A percentile compares a stretch with the other conserved stretches of the same genome.
Evolutionary conservation across 2,888 invertebrate genomes (phyloP).

Genomic region (Anorthoa munda): DNA sequence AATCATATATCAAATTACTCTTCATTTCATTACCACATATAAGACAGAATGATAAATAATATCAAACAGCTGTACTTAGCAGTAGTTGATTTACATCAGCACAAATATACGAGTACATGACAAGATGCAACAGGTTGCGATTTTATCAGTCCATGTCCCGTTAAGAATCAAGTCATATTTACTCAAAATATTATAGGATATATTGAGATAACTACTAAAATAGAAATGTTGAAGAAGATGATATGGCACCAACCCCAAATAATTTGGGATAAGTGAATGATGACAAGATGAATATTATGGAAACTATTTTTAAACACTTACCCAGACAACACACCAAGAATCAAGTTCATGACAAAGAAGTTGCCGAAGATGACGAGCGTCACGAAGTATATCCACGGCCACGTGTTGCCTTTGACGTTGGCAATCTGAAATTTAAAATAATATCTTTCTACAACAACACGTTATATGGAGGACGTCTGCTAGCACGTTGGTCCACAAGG

Average conservation of each 20-base stretch:
- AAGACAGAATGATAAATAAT: no score
- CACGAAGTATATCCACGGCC: conserved; percentile 99
- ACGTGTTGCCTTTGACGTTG: conserved; percentile 97
- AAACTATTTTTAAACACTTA: conserved; percentile 85
- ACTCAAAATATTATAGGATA: not conserved
- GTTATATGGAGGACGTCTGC: no score
- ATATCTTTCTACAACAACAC: no score
- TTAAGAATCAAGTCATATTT: not conserved
- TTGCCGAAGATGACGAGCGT: conserved; percentile 99
- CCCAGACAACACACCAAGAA: conserved; percentile 99
- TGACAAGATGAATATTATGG: no score
- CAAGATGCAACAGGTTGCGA: not conserved
- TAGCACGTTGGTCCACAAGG: no score
- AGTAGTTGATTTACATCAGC: not conserved
- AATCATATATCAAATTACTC: not conserved
- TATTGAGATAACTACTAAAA: no score
- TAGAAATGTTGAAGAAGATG: no score
- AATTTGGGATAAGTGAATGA: no score
- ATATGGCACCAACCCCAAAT: no score
- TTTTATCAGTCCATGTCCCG: not conserved
- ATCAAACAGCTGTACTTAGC: not conserved
- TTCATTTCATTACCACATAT: not conserved
- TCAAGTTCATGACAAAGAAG: conserved; percentile 99
- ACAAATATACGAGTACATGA: not conserved
- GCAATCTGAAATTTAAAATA: conserved; percentile 93